These are phyloP conservation scores for Cataglyphis altisquamis DNA, from an alignment of 2,888 invertebrate genomes.

Conservation along the genomic window DNA sequence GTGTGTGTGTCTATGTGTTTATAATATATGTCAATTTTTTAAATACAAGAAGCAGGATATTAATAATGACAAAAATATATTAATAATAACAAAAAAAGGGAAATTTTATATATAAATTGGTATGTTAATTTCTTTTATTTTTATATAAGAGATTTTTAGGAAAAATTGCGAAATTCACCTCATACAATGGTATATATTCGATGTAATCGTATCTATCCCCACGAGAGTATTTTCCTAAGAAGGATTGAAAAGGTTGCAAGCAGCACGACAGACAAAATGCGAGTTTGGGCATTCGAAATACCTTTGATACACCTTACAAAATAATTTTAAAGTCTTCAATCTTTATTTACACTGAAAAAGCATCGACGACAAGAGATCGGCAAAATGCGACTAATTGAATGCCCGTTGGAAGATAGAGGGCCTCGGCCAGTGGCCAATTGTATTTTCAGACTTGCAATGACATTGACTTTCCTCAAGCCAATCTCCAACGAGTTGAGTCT, in stretches of 20 bases:
- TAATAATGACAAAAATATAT: neutral
- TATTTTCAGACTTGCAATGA: constrained; percentile 70
- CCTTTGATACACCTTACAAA: neutral
- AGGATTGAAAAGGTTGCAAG: constrained; percentile 70
- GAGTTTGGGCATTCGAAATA: constrained; percentile 70
- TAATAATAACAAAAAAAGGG: neutral
- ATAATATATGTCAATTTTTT: neutral
- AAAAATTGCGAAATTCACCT: constrained; percentile 74
- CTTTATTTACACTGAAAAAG: constrained; percentile 8
- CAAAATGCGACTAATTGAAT: constrained; percentile 69
- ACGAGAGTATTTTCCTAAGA: constrained; percentile 42
- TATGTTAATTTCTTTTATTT: neutral
- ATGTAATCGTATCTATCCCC: constrained; percentile 80
- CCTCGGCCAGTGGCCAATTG: constrained; percentile 59
- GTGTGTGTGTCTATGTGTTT: neutral
- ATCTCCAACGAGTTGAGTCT: constrained; percentile 60
- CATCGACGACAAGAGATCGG: constrained; percentile 34
- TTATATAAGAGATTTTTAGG: constrained; percentile 19
- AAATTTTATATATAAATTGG: neutral
- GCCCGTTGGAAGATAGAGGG: constrained; percentile 64
- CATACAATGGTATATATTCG: constrained; percentile 78
- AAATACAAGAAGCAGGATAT: neutral
- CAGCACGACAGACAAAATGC: constrained; percentile 67
- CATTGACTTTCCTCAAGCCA: constrained; percentile 73
- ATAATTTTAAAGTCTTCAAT: neutral